phyloP scores from a whole-genome alignment of 1,140 invertebrate species.

The Brachionus plicatilis region DNA sequence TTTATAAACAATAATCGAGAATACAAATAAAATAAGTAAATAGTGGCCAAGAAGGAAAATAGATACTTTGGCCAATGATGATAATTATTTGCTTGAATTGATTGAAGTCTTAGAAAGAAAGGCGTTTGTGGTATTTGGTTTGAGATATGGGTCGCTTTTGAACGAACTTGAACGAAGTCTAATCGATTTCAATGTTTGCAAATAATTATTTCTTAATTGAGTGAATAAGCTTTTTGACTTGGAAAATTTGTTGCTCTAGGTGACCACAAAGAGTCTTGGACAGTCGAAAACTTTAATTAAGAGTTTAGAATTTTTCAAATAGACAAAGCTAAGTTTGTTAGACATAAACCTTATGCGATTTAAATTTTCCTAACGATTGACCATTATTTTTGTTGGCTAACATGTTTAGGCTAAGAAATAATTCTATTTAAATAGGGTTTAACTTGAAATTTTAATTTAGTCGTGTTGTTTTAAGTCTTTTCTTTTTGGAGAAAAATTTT shows the following conservation, averaged over 20 bases:
- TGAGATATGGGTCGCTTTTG: background rate
- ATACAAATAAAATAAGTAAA: constrained; percentile 10
- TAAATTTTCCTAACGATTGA: background rate
- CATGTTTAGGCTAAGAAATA: background rate
- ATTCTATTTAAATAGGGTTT: constrained; percentile 9
- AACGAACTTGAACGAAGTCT: background rate
- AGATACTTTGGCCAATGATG: background rate
- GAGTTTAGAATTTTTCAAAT: background rate
- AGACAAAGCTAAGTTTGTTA: constrained; percentile 17
- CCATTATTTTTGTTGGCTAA: constrained; percentile 19
- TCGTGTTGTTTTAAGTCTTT: background rate
- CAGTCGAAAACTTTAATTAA: background rate
- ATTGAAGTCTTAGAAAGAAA: background rate
- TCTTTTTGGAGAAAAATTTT: background rate
- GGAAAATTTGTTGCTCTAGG: background rate
- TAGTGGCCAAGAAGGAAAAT: background rate
- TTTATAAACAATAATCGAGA: constrained; percentile 22
- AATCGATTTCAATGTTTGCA: constrained; percentile 19
- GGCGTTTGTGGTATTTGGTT: constrained; percentile 5
- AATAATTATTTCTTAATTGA: constrained; percentile 1
- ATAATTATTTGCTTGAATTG: background rate
- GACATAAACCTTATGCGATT: constrained; percentile 20
- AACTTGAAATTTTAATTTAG: constrained; percentile 18
- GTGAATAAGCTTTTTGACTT: background rate
- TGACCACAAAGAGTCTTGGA: background rate